Conservation (phyloP, 2,797 vertebrate genomes). For the Schizothorax lantsangensis region DNA sequence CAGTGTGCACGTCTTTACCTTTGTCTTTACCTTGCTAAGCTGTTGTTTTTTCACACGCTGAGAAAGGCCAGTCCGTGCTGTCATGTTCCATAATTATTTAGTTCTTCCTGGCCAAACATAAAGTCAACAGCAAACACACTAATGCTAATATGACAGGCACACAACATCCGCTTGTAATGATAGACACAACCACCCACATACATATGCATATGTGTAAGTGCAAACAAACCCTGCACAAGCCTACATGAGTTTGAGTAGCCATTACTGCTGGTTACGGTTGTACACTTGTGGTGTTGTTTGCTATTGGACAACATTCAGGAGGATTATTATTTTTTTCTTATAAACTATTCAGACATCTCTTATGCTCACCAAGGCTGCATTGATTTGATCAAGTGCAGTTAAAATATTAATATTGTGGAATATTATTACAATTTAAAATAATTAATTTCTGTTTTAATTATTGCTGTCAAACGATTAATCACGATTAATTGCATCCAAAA, state of each 20-base stretch:
- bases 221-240: not conserved
- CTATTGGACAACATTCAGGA: not conserved
- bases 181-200: not conserved
- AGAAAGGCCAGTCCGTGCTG: conserved; percentile 17
- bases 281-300: not conserved
- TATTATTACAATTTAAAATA: not conserved
- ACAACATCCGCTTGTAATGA: conserved; percentile 24
- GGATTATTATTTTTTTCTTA: not conserved
- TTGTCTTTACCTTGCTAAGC: conserved; percentile 26
- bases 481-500: too few relatives aligned
- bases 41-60: conserved; percentile 43
- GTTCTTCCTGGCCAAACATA: conserved; percentile 12
- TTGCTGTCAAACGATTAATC: too few relatives aligned
- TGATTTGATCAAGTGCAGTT: not conserved
- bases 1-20: conserved; percentile 4
- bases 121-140: conserved; percentile 10
- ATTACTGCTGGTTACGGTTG: not conserved
- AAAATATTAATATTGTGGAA: not conserved
- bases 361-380: not conserved
- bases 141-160: not conserved
- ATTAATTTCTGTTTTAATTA: not conserved
- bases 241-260: conserved; percentile 1
- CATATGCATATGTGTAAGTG: not conserved
- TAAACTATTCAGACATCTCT: too few relatives aligned
- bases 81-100: conserved; percentile 18